Evolutionary conservation across 1,140 invertebrate species (phyloP).

Genomic region (Polypedilum vanderplanki): DNA sequence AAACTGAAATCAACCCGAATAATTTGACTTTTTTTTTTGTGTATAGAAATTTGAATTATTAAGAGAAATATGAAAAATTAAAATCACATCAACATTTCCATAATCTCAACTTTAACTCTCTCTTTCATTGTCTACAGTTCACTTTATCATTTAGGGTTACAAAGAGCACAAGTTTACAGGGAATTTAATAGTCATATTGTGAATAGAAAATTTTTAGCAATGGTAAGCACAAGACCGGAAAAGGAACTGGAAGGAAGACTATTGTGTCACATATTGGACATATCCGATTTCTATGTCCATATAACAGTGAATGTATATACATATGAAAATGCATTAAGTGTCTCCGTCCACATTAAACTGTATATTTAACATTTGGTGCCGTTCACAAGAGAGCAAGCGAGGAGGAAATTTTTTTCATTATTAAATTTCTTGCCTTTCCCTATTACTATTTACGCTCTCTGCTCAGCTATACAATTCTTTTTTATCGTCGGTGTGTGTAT

Average conservation of each 20-base stretch:
- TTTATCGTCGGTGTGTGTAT: background rate
- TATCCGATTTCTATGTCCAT: background rate
- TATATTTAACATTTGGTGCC: background rate
- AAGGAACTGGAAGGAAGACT: background rate
- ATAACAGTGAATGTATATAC: background rate
- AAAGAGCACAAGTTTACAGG: too few relatives aligned
- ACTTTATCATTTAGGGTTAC: too few relatives aligned
- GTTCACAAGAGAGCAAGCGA: background rate
- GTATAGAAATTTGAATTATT: too few relatives aligned
- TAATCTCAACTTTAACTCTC: too few relatives aligned
- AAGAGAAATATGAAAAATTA: too few relatives aligned
- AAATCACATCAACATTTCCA: too few relatives aligned
- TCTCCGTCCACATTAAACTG: too few relatives aligned
- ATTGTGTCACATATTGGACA: constrained; percentile 18
- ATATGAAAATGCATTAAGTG: background rate
- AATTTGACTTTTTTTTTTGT: too few relatives aligned
- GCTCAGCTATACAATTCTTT: background rate
- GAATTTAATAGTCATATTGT: too few relatives aligned
- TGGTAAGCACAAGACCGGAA: background rate
- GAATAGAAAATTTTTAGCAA: too few relatives aligned
- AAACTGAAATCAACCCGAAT: too few relatives aligned
- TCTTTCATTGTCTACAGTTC: too few relatives aligned
- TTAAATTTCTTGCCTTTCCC: background rate
- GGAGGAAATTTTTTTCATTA: background rate
- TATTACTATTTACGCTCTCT: background rate